These are phyloP conservation scores for Diplazon laetatorius DNA, from an alignment of 2,888 invertebrate species.

Conservation along the genomic window DNA sequence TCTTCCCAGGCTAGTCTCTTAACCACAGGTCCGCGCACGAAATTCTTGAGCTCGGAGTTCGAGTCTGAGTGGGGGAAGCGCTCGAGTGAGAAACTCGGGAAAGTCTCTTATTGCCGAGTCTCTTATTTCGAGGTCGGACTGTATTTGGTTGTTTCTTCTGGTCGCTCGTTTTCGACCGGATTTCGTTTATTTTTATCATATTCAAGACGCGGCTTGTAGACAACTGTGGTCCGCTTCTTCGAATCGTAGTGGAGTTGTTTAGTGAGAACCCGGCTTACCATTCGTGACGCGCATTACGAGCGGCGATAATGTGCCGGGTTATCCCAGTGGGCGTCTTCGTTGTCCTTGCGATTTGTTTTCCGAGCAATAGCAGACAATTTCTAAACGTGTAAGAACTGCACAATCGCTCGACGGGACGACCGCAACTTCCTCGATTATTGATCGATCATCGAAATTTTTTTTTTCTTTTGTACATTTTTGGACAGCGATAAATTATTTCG, in stretches of 20 bases:
- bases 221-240: neutral
- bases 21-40: too few relatives aligned
- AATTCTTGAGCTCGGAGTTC: too few relatives aligned
- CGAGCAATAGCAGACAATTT: slow-evolving; percentile 41
- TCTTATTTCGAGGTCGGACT: too few relatives aligned
- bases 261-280: slow-evolving; percentile 18
- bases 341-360: slow-evolving; percentile 61
- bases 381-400: slow-evolving; percentile 51
- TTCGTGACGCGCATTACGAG: slow-evolving; percentile 46
- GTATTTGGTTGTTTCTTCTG: too few relatives aligned
- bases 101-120: too few relatives aligned
- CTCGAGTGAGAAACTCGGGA: too few relatives aligned
- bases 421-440: slow-evolving; percentile 43
- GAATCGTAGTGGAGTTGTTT: slow-evolving; percentile 40
- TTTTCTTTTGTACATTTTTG: slow-evolving; percentile 18
- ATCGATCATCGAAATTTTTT: neutral
- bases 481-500: neutral
- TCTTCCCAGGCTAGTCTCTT: too few relatives aligned
- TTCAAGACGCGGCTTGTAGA: neutral
- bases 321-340: slow-evolving; percentile 27
- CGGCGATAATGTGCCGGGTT: slow-evolving; percentile 38
- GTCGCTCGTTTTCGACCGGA: neutral
- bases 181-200: neutral
- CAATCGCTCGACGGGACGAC: slow-evolving; percentile 34
- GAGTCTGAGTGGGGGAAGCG: too few relatives aligned